Base-by-base conservation (phyloP, 2,888 invertebrate genomes). In the Drosophila kuntzei region DNA sequence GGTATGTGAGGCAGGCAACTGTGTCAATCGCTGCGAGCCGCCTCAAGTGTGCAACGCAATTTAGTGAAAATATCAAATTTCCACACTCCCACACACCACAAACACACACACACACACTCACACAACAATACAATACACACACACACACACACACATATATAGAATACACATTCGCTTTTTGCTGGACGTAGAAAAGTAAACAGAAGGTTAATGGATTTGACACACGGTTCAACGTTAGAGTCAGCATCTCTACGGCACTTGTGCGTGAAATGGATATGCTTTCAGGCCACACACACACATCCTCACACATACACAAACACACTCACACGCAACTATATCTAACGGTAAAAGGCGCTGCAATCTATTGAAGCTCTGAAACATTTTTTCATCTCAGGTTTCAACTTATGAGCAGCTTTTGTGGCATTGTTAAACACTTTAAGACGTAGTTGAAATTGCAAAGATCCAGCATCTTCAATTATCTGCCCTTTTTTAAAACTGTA, bases 141-240 rank as follows among this genome's bases (percentile, higher is more conserved):
- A 53, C 22, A 66, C 43, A 53, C 22, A 39, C 58, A 44, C 16
- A 37, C 46, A 44, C 53, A 54, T 58, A 61, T 55, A 49, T 57
- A 55, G 59, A 41, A 53, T 63, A 47, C 63, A 61, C 34, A 43
- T 64, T 59, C 47, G 37, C 44, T 36, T 61, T 60, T 69, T 58
- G 54, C 69, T 76, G 73, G 87, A 73, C 89, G 89, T 89, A 82
- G 89, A 88, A 90, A 90, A 90, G 90, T 87, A 90, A 90, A 90
- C 85, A 90, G 89, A 90, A 90, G 90, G 90, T 90, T 90, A 90
- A 90, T 90, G 90, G 90, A 90, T 90, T 89, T 90, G 90, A 90
- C 90, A 85, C 87, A 85, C 87, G 85, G 83, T 77, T 81, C 84
- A 72, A 34, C 75, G 46, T 70, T 73, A 73, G 65, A 66, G 64